These are phyloP conservation scores for Protosalanx chinensis DNA, from an alignment of 2,797 vertebrate genomes.

Conservation along the genomic window DNA sequence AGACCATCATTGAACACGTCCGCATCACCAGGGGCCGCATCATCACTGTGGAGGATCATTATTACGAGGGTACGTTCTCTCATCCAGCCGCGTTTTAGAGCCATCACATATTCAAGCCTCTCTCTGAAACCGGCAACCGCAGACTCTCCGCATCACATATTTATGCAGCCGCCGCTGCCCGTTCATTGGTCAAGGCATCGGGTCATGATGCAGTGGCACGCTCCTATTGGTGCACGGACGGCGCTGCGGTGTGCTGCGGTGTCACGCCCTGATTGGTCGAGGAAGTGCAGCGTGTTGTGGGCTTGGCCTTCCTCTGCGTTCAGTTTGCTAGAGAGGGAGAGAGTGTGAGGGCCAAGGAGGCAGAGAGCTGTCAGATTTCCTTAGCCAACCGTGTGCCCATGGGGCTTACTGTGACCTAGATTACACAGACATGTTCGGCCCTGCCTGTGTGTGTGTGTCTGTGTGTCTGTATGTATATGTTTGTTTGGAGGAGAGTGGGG, in stretches of 20 bases:
- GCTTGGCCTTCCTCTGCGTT: conserved; percentile 45
- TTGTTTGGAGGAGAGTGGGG: conserved; percentile 40
- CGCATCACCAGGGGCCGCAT: conserved; percentile 86
- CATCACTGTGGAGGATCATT: conserved; percentile 94
- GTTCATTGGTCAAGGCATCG: conserved; percentile 48
- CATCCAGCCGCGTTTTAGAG: conserved; percentile 9
- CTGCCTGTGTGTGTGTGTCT: conserved; percentile 10
- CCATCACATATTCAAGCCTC: conserved; percentile 46
- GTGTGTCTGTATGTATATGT: conserved; percentile 20
- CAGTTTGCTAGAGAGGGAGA: conserved; percentile 25
- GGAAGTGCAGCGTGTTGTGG: conserved; percentile 28
- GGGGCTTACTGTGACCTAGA: conserved; percentile 72
- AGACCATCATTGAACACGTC: conserved; percentile 86
- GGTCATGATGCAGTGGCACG: conserved; percentile 43
- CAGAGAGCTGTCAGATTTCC: conserved; percentile 72
- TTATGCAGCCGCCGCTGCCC: conserved; percentile 1
- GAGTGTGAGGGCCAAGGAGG: conserved; percentile 51
- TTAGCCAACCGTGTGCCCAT: conserved; percentile 66
- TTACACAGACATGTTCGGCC: conserved; percentile 56
- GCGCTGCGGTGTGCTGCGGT: conserved; percentile 30
- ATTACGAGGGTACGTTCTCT: conserved; percentile 82
- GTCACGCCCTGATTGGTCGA: conserved; percentile 56
- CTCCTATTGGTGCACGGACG: conserved; percentile 52
- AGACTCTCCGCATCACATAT: conserved; percentile 25
- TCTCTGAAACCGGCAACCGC: conserved; percentile 21